Base-by-base conservation (phyloP, 2,797 vertebrate genomes). In the Anguilla marmorata region DNA sequence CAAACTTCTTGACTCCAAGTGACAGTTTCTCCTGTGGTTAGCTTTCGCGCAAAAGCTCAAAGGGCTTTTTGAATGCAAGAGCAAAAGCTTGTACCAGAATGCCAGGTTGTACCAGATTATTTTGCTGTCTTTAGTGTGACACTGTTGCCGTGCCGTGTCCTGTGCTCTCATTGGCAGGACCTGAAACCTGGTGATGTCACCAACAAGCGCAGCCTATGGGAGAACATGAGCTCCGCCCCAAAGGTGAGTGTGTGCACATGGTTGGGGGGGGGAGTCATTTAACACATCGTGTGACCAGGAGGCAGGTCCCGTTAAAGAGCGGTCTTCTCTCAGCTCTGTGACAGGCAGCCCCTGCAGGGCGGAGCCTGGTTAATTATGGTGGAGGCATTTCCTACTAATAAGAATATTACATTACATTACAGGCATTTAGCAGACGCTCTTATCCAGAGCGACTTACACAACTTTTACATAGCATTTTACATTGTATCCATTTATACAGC, bases 141-240 rank as follows among this genome's bases (percentile, higher is more conserved):
- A 16, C 21, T 33, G 8, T 30, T 56, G 24, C 8, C 9, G 27
- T 54, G 41, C 27, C 12, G 33, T 66, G 56, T 66, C 92, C 37
- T 85, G 50, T 83, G 54, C 45, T 85, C 87, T 89, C 58, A 86
- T 87, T 90, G 0, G 60, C 91, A 99, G 98, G 98, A 99, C 86
- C 96, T 96, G 91, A 98, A 96, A 95, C 95, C 97, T 82, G 96
- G 95, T 92, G 97, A 99, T 0, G 95, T 97, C 7, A 96, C 97
- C 0, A 96, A 95, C 94, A 98, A 98, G 88, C 97, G 97, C 30
- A 97, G 98, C 90, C 94, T 98, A 94, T 99, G 98, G 98, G 98
- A 99, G 95, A 92, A 94, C 90, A 99, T 98, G 92, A 95, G 96
- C 91, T 96, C 97, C 60, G 79, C 95, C 0, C 95, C 97, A 83